These are phyloP conservation scores for Urocynchramus pylzowi DNA, from an alignment of 2,113 vertebrate genomes.

Conservation along the genomic window DNA sequence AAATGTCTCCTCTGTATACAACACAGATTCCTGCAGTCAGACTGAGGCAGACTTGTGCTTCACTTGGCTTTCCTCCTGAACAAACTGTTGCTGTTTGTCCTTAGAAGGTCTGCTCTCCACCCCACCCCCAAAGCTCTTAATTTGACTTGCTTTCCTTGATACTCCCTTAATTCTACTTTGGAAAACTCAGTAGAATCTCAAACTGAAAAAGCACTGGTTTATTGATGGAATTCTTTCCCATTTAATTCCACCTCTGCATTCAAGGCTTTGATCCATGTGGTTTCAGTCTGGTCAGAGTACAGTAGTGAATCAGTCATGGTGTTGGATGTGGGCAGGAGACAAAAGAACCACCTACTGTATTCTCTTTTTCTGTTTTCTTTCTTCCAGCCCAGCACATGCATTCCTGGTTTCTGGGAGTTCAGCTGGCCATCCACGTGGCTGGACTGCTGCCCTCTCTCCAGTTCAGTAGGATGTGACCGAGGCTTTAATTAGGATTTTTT, in stretches of 20 bases:
- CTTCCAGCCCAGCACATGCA: neutral
- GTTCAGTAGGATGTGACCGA: neutral
- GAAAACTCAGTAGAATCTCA: constrained; percentile 19
- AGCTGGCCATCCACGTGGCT: neutral
- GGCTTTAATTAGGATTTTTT: neutral
- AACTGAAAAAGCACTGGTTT: neutral
- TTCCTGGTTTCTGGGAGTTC: neutral
- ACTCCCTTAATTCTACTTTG: neutral
- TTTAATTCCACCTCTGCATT: neutral
- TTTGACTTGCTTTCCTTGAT: neutral
- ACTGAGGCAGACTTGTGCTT: constrained; percentile 60
- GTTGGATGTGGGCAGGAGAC: neutral
- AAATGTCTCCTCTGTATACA: constrained; percentile 66
- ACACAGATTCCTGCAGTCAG: constrained; percentile 35
- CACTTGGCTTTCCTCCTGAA: constrained; percentile 57
- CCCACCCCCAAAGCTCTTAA: constrained; percentile 15
- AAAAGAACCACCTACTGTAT: neutral
- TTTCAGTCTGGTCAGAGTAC: neutral
- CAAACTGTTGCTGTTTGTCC: constrained; percentile 59
- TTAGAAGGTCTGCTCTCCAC: constrained; percentile 51
- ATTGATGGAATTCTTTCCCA: neutral
- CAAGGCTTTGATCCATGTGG: neutral
- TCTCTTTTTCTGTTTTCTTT: neutral
- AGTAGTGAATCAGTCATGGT: neutral
- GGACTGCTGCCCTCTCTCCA: neutral